A percentile compares a stretch with the other conserved stretches of the same genome.
These are phyloP conservation scores for Manduca sexta DNA, from an alignment of 1,140 invertebrate species.

Conservation along the genomic window DNA sequence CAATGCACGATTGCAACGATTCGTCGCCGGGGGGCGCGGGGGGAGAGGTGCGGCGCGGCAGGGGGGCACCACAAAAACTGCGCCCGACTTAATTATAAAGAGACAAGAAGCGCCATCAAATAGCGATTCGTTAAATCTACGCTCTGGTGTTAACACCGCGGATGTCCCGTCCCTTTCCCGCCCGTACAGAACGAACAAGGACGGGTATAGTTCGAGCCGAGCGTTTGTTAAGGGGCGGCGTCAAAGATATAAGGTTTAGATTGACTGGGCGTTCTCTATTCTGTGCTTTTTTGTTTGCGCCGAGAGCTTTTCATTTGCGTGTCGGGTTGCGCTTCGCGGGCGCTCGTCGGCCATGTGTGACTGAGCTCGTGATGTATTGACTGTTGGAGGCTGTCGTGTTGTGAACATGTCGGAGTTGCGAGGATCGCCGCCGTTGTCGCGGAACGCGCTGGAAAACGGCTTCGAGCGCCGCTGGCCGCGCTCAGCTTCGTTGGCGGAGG, in stretches of 20 bases:
- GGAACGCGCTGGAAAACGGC: conserved; percentile 45
- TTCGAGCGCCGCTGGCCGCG: conserved; percentile 85
- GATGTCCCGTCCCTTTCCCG: conserved; percentile 31
- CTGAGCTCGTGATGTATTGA: conserved; percentile 16
- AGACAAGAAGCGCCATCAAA: conserved; percentile 72
- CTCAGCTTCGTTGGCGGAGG: conserved; percentile 96
- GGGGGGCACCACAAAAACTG: conserved; percentile 60
- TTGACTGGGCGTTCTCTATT: conserved; percentile 71
- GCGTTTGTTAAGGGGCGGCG: conserved; percentile 43
- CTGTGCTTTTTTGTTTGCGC: conserved; percentile 62
- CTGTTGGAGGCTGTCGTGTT: conserved; percentile 19
- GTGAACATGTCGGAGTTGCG: conserved; percentile 57
- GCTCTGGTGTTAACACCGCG: conserved; percentile 63
- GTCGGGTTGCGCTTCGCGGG: conserved; percentile 47
- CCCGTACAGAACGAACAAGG: conserved; percentile 23
- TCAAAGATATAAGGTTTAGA: conserved; percentile 65
- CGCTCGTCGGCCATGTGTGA: conserved; percentile 18
- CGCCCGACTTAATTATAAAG: conserved; percentile 72
- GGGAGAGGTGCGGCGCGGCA: conserved; percentile 8
- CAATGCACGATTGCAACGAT: too few relatives aligned
- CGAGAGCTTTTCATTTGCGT: conserved; percentile 63
- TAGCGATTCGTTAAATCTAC: conserved; percentile 71
- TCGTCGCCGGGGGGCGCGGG: not conserved
- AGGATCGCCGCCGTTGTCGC: conserved; percentile 52
- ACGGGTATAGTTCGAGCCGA: conserved; percentile 21